These are phyloP conservation scores for Parazoanthus atlanticus DNA, from an alignment of 92 coral and sea anemone genomes.

Conservation along the genomic window DNA sequence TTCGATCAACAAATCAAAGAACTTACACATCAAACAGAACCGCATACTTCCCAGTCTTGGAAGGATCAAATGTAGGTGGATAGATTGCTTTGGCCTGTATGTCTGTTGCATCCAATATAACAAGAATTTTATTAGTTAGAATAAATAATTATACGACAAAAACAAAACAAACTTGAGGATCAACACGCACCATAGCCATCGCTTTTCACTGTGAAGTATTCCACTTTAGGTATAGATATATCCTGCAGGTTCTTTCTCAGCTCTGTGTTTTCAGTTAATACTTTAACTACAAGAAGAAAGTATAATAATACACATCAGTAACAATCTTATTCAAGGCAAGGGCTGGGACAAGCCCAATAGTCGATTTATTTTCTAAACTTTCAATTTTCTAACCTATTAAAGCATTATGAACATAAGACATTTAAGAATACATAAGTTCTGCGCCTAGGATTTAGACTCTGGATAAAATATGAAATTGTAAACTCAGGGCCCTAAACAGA, in stretches of 20 bases:
- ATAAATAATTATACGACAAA: not conserved
- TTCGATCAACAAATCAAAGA: not conserved
- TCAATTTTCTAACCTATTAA: not conserved
- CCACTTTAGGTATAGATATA: constrained; percentile 35
- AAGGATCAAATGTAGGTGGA: constrained; percentile 30
- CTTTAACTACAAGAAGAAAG: constrained; percentile 6
- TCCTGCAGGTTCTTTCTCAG: constrained; percentile 23
- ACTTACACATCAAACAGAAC: constrained; percentile 45
- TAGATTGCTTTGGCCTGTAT: constrained; percentile 37
- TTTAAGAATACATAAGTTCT: no score
- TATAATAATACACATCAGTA: not conserved
- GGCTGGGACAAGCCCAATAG: not conserved
- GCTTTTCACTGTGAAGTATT: constrained; percentile 40
- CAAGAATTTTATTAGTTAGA: not conserved
- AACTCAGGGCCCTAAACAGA: no score
- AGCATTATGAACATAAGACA: not conserved
- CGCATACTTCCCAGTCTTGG: constrained; percentile 7
- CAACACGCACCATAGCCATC: constrained; percentile 29
- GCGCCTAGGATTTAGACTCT: no score
- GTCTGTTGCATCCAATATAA: not conserved
- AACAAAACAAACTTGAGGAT: no score
- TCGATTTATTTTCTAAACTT: not conserved
- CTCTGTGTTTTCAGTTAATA: constrained; percentile 8
- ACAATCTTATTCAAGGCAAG: not conserved
- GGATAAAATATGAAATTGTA: no score